phyloP scores from a whole-genome alignment of 1,140 invertebrate genomes.

The Drosophila sechellia region DNA sequence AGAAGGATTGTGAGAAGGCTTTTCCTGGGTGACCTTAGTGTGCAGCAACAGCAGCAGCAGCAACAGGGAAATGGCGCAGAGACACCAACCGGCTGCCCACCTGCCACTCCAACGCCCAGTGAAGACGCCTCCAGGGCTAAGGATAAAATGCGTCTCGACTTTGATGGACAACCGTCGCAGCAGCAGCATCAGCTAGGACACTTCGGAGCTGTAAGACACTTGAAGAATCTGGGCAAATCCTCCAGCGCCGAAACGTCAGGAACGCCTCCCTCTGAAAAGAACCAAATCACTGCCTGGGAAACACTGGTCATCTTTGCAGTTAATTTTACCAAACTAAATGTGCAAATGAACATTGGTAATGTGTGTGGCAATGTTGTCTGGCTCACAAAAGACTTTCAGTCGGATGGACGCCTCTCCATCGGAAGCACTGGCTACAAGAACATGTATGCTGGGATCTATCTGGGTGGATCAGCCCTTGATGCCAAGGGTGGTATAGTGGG shows the following conservation, averaged over 20 bases:
- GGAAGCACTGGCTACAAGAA: slow-evolving; percentile 97
- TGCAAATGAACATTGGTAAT: slow-evolving; percentile 99
- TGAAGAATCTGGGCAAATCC: slow-evolving; percentile 85
- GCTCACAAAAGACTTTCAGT: slow-evolving; percentile 95
- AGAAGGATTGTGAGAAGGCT: slow-evolving; percentile 95
- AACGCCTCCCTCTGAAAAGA: slow-evolving; percentile 78
- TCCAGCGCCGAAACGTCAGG: slow-evolving; percentile 77
- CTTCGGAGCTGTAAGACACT: slow-evolving; percentile 83
- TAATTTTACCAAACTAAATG: slow-evolving; percentile 97
- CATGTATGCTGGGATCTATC: slow-evolving; percentile 93
- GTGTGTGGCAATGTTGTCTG: slow-evolving; percentile 98
- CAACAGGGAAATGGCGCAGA: slow-evolving; percentile 53
- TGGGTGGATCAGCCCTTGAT: slow-evolving; percentile 95
- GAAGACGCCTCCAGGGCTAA: slow-evolving; percentile 54
- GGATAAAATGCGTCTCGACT: slow-evolving; percentile 69
- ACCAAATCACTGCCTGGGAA: slow-evolving; percentile 92
- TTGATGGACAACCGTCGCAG: slow-evolving; percentile 43
- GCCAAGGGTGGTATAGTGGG: slow-evolving; percentile 98
- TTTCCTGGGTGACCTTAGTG: slow-evolving; percentile 95
- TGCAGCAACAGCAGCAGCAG: slow-evolving; percentile 71
- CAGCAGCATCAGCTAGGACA: slow-evolving; percentile 60
- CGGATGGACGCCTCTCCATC: slow-evolving; percentile 95
- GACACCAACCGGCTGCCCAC: slow-evolving; percentile 45
- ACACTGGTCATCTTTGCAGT: slow-evolving; percentile 97
- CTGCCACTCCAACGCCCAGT: slow-evolving; percentile 63